Conservation (phyloP, 2,888 invertebrate genomes). For the Parnassius smintheus region DNA sequence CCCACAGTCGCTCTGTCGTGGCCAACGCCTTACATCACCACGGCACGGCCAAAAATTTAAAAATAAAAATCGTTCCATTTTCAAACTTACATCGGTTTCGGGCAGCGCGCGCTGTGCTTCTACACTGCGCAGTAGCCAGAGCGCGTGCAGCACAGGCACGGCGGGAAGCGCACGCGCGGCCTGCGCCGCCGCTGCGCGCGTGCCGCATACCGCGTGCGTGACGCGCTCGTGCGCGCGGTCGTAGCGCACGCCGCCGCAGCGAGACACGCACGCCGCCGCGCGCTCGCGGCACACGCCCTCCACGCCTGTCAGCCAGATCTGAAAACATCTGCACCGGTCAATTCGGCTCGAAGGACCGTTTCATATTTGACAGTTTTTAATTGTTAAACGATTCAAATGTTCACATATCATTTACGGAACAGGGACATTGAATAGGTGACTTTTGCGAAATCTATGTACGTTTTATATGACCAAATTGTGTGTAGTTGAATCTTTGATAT, state of each 20-base stretch:
- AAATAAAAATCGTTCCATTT: no score
- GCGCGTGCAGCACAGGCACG: conserved; percentile 83
- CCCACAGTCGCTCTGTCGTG: no score
- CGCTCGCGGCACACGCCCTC: conserved; percentile 64
- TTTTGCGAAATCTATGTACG: no score
- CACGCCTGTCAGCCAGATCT: conserved; percentile 68
- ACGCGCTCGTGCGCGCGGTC: conserved; percentile 86
- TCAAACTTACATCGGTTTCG: conserved; percentile 49
- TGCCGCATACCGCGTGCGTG: conserved; percentile 88
- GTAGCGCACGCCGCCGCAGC: conserved; percentile 91
- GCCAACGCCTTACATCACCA: no score
- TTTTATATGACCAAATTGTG: no score
- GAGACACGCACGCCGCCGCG: conserved; percentile 59
- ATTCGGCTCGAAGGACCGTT: no score
- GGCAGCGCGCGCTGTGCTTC: conserved; percentile 57
- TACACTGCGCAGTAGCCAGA: conserved; percentile 90
- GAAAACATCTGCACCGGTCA: background rate
- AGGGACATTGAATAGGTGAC: no score
- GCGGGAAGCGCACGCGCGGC: conserved; percentile 51
- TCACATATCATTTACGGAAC: no score
- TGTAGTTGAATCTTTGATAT: no score
- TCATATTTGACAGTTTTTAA: no score
- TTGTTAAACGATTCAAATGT: no score
- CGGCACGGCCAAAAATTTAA: no score
- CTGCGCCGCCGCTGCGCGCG: conserved; percentile 41